phyloP scores from a whole-genome alignment of 2,888 invertebrate species.

The Agriopis leucophaearia region DNA sequence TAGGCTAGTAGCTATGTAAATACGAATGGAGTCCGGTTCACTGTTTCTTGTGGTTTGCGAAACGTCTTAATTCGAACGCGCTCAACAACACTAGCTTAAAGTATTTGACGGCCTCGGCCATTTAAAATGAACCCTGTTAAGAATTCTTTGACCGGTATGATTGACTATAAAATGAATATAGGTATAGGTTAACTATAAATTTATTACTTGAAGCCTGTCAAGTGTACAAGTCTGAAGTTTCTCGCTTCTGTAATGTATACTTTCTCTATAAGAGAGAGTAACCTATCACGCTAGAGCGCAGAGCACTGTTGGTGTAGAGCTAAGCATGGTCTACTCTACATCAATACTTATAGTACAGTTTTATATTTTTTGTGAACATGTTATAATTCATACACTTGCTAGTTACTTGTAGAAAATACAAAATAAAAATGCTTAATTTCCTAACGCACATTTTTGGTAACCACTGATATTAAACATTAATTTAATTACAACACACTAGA shows the following conservation, averaged over 20 bases:
- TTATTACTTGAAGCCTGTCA: neutral
- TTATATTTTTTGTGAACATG: neutral
- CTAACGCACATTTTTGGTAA: too few species aligned
- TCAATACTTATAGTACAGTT: neutral
- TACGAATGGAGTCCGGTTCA: constrained; percentile 74
- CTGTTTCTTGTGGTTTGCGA: constrained; percentile 79
- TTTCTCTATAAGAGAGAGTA: constrained; percentile 2
- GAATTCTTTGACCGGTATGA: neutral
- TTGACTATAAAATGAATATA: neutral
- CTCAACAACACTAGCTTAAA: constrained; percentile 16
- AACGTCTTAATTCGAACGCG: constrained; percentile 80
- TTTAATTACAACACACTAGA: too few species aligned
- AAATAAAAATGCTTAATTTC: too few species aligned
- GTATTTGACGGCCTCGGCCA: constrained; percentile 14
- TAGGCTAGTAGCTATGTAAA: constrained; percentile 86
- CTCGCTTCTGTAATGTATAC: constrained; percentile 1
- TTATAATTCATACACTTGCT: too few species aligned
- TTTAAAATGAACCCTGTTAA: neutral
- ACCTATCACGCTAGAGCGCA: neutral
- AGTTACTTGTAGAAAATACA: too few species aligned
- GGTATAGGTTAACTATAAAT: neutral
- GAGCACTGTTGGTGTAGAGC: neutral
- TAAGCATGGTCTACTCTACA: neutral
- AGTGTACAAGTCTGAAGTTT: neutral
- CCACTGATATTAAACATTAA: too few species aligned